Base-by-base conservation (phyloP, 2,888 invertebrate species). In the Phaedon cochleariae region DNA sequence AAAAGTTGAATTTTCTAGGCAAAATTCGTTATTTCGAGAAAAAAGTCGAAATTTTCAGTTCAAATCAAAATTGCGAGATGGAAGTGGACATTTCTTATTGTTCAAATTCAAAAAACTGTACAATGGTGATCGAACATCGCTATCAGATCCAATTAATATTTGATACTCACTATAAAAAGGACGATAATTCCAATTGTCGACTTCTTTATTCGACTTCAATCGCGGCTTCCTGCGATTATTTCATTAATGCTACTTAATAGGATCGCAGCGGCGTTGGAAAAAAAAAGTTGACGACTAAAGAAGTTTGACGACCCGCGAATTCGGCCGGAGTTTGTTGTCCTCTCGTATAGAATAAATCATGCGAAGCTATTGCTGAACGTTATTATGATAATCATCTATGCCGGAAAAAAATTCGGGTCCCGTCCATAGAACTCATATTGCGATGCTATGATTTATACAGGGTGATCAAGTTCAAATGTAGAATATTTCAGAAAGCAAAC, bases 201-300 rank as follows among this genome's bases (percentile, higher is more conserved):
- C 15, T n/a, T 41, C 41, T 41, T 15, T 57, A 45, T 26, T 46
- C 57, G 45, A 57, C 29, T 21, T 55, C 57, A 69, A 62, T 65
- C 64, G 60, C 53, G 29, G 54, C 70, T 71, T 71, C 70, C 70
- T 68, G 70, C 41, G 46, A 71, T 71, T 71, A 71, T 66, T 52
- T 67, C 59, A 68, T 70, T 70, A 64, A n/a, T 60, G 57, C 55
- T 60, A 45, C 53, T 69, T 67, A 53, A 68, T 54, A 58, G 60
- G 55, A 65, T 64, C 59, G 65, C 59, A 57, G 45, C 59, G 21
- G 53, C 53, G 48, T 34, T 51, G 46, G 51, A 53, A 37, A 63
- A 37, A 63, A 62, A 59, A 59, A 62, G 48, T 62, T 54, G 54
- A 45, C 52, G 15, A 29, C 53, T 53, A 26, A 31, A 61, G 63